Percentiles rank a stretch among this genome's conserved stretches.
Conservation (phyloP, 2,888 invertebrate species). For the Azorinus chamasolen region DNA sequence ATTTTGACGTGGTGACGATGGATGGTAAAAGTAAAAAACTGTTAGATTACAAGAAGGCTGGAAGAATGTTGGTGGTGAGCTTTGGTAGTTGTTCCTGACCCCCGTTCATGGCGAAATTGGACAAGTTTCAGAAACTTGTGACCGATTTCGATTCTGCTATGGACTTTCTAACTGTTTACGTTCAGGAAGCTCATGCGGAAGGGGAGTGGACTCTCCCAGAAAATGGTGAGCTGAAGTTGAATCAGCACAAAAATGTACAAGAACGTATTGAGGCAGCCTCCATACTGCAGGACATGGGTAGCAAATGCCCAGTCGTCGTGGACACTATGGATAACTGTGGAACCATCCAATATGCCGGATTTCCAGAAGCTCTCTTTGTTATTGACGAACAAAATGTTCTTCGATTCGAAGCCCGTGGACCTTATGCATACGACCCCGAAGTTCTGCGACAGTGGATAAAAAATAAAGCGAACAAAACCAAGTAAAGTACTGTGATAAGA, state of each 20-base stretch:
- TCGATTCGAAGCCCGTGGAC: conserved; percentile 42
- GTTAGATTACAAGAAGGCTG: no score
- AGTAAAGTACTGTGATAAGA: no score
- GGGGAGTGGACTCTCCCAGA: conserved; percentile 54
- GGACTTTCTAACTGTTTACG: conserved; percentile 63
- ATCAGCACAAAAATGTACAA: conserved; percentile 51
- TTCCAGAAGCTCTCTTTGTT: conserved; percentile 59
- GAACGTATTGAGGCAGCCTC: conserved; percentile 56
- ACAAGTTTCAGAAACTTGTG: conserved; percentile 43
- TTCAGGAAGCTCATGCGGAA: conserved; percentile 57
- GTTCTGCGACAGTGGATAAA: conserved; percentile 24
- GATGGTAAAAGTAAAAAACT: no score
- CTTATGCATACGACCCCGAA: conserved; percentile 38
- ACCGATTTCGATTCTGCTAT: conserved; percentile 42
- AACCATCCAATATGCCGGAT: conserved; percentile 35
- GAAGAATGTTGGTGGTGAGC: no score
- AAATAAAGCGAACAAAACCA: no score
- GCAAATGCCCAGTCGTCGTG: conserved; percentile 42
- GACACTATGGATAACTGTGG: conserved; percentile 56
- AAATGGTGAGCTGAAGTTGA: conserved; percentile 40
- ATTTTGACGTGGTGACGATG: no score
- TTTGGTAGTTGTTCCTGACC: conserved; percentile 66
- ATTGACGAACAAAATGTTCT: conserved; percentile 37
- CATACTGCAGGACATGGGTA: conserved; percentile 30
- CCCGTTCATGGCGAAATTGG: conserved; percentile 59